phyloP scores from a whole-genome alignment of 2,888 invertebrate genomes.

The Tetrapedia diversipes region DNA sequence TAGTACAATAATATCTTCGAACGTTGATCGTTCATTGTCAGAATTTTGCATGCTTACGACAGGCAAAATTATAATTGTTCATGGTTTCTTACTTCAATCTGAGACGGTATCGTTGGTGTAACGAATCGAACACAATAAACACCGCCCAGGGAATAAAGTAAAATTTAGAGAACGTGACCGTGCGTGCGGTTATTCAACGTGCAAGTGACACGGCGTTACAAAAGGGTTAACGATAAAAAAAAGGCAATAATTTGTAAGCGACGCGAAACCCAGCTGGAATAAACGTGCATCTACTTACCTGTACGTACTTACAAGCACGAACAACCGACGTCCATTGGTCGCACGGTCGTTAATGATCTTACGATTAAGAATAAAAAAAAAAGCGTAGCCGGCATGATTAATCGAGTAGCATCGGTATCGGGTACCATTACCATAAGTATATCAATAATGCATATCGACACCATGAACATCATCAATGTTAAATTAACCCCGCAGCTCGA shows the following conservation, averaged over 20 bases:
- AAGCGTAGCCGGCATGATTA: slow-evolving; percentile 23
- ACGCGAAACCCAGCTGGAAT: neutral
- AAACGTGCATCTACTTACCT: slow-evolving; percentile 7
- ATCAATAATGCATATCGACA: slow-evolving; percentile 28
- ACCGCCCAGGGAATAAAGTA: too few relatives aligned
- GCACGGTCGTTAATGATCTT: slow-evolving; percentile 11
- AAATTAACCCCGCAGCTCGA: slow-evolving; percentile 6
- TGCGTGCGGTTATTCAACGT: too few relatives aligned
- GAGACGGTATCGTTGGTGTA: too few relatives aligned
- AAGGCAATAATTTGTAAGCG: neutral
- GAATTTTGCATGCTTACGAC: too few relatives aligned
- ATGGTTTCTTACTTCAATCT: too few relatives aligned
- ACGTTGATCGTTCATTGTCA: too few relatives aligned
- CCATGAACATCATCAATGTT: slow-evolving; percentile 24
- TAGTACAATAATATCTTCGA: too few relatives aligned
- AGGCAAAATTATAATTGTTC: too few relatives aligned
- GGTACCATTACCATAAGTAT: slow-evolving; percentile 32
- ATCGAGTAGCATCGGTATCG: slow-evolving; percentile 26
- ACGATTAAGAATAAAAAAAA: slow-evolving; percentile 2
- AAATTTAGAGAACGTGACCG: too few relatives aligned
- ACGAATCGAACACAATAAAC: too few relatives aligned
- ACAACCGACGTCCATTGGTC: slow-evolving; percentile 23
- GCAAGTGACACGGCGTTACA: too few relatives aligned
- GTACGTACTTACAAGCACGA: neutral
- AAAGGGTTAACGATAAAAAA: too few relatives aligned